Conservation (phyloP, 2,113 vertebrate species). For the human region DNA sequence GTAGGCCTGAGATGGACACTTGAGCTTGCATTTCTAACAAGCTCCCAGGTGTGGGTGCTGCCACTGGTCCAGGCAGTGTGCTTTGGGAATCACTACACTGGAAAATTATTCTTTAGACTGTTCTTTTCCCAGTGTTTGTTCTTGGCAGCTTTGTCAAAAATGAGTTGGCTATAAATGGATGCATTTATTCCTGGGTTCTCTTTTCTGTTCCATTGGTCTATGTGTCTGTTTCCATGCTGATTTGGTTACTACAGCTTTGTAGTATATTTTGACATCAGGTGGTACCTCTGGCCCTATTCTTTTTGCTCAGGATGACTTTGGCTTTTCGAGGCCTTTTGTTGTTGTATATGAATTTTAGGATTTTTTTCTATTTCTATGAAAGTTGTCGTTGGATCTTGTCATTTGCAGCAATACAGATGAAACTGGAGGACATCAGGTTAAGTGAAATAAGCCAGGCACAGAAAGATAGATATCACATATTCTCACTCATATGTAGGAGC, state of each 20-base stretch:
- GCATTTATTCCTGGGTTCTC: neutral
- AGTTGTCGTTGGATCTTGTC: neutral
- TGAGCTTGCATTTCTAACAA: neutral
- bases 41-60: neutral
- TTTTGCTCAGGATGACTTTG: neutral
- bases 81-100: neutral
- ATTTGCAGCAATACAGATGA: neutral
- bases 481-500: neutral
- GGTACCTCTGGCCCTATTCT: neutral
- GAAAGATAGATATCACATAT: neutral
- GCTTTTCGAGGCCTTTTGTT: neutral
- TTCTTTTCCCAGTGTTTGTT: neutral
- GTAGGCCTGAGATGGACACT: neutral
- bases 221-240: neutral
- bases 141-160: neutral
- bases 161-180: neutral
- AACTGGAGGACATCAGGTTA: neutral
- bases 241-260: neutral
- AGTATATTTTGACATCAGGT: neutral
- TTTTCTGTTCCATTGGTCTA: neutral
- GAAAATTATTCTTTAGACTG: neutral
- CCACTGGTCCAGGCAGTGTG: neutral
- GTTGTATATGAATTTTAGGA: neutral
- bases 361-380: neutral
- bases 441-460: neutral